phyloP scores from a whole-genome alignment of 2,797 vertebrate genomes.

The Clarias laeviceps region DNA sequence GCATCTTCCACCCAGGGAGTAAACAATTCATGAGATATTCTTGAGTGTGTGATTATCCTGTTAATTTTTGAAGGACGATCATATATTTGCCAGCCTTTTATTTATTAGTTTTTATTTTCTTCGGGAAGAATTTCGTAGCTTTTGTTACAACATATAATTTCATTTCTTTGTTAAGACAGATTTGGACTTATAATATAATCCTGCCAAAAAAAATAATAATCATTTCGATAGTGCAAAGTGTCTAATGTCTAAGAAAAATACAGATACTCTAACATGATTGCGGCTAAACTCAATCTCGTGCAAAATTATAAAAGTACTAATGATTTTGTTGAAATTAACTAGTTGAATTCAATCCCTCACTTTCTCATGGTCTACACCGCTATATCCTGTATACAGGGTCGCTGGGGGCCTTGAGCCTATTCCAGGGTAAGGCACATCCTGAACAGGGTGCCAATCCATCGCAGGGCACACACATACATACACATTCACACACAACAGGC shows the following conservation, averaged over 20 bases:
- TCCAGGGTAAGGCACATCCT: no score
- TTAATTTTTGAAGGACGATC: conserved; percentile 42
- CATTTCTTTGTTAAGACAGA: neutral
- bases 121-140: neutral
- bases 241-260: neutral
- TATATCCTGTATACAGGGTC: no score
- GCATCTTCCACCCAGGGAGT: conserved; percentile 35
- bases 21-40: conserved; percentile 43
- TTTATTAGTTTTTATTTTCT: neutral
- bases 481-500: no score
- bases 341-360: no score
- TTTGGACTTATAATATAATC: neutral
- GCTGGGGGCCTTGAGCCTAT: no score
- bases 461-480: no score
- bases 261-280: neutral
- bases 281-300: neutral
- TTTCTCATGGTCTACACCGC: no score
- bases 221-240: neutral
- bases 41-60: conserved; percentile 46
- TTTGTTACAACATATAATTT: neutral
- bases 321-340: neutral
- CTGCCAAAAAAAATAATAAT: neutral
- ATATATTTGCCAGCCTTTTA: conserved; percentile 3
- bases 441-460: no score
- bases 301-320: neutral